Evolutionary conservation across 2,113 vertebrate species (phyloP).

Genomic region (Cardinalis cardinalis): DNA sequence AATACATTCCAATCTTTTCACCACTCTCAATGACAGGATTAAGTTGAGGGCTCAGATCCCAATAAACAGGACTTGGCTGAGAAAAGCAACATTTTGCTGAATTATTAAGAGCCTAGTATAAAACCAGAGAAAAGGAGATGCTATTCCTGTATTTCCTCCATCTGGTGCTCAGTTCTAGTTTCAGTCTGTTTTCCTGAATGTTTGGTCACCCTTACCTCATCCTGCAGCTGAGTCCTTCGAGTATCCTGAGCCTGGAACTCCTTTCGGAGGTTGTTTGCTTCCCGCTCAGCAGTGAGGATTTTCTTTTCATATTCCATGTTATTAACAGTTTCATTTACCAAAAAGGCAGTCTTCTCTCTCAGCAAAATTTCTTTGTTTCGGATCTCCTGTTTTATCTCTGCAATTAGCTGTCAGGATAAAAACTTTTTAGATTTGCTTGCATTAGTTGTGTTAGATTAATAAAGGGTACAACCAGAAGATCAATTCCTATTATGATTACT

Average conservation of each 20-base stretch:
- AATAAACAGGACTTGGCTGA: background rate
- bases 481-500: background rate
- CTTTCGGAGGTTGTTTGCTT: slow-evolving; percentile 69
- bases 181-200: background rate
- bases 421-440: background rate
- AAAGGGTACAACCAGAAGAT: background rate
- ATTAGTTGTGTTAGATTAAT: background rate
- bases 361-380: slow-evolving; percentile 76
- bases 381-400: slow-evolving; percentile 77
- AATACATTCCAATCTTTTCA: background rate
- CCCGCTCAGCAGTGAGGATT: slow-evolving; percentile 71
- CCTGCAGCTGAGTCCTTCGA: slow-evolving; percentile 72
- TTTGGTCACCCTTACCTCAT: slow-evolving; percentile 73
- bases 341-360: slow-evolving; percentile 80
- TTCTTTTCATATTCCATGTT: slow-evolving; percentile 87
- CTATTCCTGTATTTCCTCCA: background rate
- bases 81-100: background rate
- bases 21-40: background rate
- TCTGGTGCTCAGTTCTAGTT: background rate
- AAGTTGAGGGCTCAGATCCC: background rate
- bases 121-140: background rate
- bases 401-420: slow-evolving; percentile 73
- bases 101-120: background rate
- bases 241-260: slow-evolving; percentile 78
- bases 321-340: slow-evolving; percentile 83